Evolutionary conservation across 2,888 invertebrate species (phyloP).

Genomic region (Adineta ricciae): DNA sequence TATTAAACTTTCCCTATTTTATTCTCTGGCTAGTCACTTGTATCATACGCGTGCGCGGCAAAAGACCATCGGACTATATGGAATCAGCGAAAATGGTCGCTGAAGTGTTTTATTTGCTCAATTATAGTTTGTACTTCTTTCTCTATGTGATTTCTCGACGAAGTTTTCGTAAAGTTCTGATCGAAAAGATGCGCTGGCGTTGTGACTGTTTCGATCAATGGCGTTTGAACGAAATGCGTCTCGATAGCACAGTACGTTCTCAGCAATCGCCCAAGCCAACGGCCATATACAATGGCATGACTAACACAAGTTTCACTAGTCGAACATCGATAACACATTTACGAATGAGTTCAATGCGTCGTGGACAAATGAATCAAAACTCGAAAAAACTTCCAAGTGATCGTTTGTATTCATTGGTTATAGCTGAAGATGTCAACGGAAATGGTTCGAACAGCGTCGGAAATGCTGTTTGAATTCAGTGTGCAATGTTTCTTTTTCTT

Average conservation of each 20-base stretch:
- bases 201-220: conserved; percentile 20
- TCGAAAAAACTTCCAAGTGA: neutral
- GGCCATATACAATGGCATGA: neutral
- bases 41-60: conserved; percentile 18
- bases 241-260: neutral
- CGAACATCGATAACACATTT: conserved; percentile 9
- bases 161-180: conserved; percentile 26
- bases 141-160: conserved; percentile 29
- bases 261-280: neutral
- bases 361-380: neutral
- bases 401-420: neutral
- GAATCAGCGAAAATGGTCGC: conserved; percentile 24
- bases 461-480: neutral
- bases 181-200: conserved; percentile 18
- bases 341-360: neutral
- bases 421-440: neutral
- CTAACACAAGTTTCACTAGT: neutral
- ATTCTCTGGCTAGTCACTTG: conserved; percentile 19
- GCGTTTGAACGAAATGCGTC: neutral
- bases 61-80: neutral
- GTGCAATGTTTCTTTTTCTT: neutral
- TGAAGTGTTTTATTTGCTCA: conserved; percentile 29
- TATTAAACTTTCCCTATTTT: conserved; percentile 28
- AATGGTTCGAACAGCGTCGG: neutral
- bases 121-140: conserved; percentile 33